phyloP scores from a whole-genome alignment of 2,113 vertebrate species.

The Atlantisia rogersi region DNA sequence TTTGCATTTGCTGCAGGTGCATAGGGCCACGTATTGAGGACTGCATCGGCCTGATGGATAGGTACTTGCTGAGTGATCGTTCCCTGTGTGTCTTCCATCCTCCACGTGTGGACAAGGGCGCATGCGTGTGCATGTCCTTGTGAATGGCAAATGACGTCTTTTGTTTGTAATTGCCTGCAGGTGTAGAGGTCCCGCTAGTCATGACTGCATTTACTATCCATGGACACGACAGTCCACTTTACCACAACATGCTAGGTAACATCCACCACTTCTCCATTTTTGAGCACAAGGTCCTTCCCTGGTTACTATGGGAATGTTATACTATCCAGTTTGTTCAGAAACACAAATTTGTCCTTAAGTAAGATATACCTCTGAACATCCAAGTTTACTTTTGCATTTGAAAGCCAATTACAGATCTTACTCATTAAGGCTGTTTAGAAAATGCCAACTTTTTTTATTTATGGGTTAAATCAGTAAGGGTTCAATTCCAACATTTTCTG shows the following conservation, averaged over 20 bases:
- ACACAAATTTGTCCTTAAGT: accelerated
- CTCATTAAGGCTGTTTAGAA: not conserved
- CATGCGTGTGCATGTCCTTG: conserved; percentile 79
- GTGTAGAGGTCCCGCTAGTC: conserved; percentile 84
- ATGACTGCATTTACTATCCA: conserved; percentile 85
- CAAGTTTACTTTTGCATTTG: not conserved
- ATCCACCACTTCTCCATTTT: conserved; percentile 71
- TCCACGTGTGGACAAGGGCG: conserved; percentile 73
- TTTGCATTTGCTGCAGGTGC: conserved; percentile 84
- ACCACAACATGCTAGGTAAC: conserved; percentile 86
- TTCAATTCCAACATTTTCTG: not conserved
- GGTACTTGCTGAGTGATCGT: conserved; percentile 80
- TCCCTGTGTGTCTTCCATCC: conserved; percentile 68
- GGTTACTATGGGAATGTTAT: not conserved
- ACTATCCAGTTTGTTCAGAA: conserved; percentile 32
- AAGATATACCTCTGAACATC: not conserved
- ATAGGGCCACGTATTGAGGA: conserved; percentile 91
- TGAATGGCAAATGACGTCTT: conserved; percentile 75
- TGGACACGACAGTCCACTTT: conserved; percentile 82
- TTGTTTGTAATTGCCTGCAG: conserved; percentile 85
- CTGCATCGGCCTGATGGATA: conserved; percentile 98
- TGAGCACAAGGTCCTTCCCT: not conserved
- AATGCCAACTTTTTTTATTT: not conserved
- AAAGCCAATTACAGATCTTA: not conserved
- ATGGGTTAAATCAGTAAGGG: not conserved